A percentile compares a stretch with the other conserved stretches of the same genome.
Conservation (phyloP, 2,113 vertebrate species). For the Pelecanus crispus region DNA sequence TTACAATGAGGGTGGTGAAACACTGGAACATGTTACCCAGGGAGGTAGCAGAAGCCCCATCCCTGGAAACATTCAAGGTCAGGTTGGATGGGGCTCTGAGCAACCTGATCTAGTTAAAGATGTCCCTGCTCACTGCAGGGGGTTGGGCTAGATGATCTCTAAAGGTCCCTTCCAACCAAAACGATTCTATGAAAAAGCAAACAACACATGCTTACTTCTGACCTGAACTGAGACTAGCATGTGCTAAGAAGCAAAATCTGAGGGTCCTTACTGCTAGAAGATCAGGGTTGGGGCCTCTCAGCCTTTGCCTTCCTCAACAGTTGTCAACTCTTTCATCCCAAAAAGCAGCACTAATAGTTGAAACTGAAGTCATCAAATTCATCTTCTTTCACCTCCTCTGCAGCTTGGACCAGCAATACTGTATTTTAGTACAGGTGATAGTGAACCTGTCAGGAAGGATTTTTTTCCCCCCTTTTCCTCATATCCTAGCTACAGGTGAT, state of each 20-base stretch:
- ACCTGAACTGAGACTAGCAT: neutral
- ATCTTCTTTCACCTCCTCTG: neutral
- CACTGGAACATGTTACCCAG: neutral
- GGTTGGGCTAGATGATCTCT: neutral
- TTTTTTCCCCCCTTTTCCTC: neutral
- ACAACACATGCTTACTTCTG: neutral
- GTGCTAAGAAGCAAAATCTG: neutral
- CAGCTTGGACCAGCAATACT: neutral
- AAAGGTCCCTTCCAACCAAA: neutral
- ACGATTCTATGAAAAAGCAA: neutral
- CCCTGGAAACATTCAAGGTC: neutral
- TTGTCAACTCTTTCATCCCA: neutral
- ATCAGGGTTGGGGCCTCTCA: neutral
- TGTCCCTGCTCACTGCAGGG: neutral
- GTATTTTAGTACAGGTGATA: neutral
- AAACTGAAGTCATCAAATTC: neutral
- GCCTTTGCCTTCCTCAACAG: neutral
- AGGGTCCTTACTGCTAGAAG: neutral
- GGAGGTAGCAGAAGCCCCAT: neutral
- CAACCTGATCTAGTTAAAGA: neutral
- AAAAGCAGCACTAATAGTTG: neutral
- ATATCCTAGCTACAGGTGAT: neutral
- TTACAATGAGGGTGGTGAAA: neutral
- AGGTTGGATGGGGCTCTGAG: neutral
- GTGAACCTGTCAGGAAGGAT: neutral